Conservation (phyloP, 2,113 vertebrate genomes). For the Takifugu flavidus region DNA sequence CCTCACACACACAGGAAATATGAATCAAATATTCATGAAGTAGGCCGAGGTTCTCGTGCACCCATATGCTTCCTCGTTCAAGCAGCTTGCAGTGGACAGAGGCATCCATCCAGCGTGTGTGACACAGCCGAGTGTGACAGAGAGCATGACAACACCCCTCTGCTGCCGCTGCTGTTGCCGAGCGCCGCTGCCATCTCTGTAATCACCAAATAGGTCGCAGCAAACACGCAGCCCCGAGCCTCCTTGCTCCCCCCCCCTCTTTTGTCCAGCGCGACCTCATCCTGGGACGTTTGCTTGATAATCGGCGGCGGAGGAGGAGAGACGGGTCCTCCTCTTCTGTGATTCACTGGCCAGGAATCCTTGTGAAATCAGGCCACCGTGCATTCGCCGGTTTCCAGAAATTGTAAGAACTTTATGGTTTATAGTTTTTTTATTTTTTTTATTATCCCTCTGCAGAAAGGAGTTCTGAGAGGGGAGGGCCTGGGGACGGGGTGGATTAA, state of each 20-base stretch:
- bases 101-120: constrained; percentile 57
- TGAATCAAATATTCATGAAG: constrained; percentile 81
- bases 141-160: constrained; percentile 50
- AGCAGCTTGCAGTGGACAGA: constrained; percentile 73
- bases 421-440: constrained; percentile 52
- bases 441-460: constrained; percentile 67
- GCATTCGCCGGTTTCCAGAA: constrained; percentile 71
- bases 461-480: constrained; percentile 43
- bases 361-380: constrained; percentile 69
- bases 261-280: constrained; percentile 48
- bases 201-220: constrained; percentile 47
- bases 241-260: constrained; percentile 4
- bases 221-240: constrained; percentile 5
- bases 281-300: constrained; percentile 59
- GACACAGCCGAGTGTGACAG: constrained; percentile 59
- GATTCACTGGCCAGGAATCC: constrained; percentile 75
- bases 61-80: constrained; percentile 76
- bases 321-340: constrained; percentile 63
- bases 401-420: constrained; percentile 76
- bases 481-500: constrained; percentile 61
- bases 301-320: constrained; percentile 55
- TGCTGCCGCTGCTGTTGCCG: constrained; percentile 22
- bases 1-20: constrained; percentile 67
- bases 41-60: constrained; percentile 70
- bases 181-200: constrained; percentile 30